These are phyloP conservation scores for Cherax quadricarinatus DNA, from an alignment of 1,140 invertebrate species.

Conservation along the genomic window DNA sequence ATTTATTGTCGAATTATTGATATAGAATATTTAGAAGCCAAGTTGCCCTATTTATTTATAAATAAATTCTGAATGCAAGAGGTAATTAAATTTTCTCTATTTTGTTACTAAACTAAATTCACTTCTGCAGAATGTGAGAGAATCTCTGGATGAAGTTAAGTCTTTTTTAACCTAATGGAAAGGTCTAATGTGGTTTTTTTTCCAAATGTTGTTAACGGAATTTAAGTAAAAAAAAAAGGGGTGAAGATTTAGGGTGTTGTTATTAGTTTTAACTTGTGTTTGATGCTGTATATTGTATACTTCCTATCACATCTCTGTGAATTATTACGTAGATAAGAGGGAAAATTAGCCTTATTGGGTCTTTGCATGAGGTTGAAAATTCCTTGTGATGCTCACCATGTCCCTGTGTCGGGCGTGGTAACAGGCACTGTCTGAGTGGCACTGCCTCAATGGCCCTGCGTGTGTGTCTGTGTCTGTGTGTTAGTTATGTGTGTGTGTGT, in stretches of 20 bases:
- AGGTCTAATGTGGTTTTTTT: neutral
- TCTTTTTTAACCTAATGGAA: neutral
- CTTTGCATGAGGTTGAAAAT: neutral
- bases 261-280: neutral
- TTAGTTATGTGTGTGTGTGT: neutral
- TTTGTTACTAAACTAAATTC: neutral
- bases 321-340: neutral
- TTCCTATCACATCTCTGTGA: neutral
- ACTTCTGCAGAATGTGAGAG: conserved; percentile 3
- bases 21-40: too few species aligned
- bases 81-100: neutral
- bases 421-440: neutral
- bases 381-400: neutral
- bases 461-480: conserved; percentile 21
- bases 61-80: neutral
- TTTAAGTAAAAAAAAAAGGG: neutral
- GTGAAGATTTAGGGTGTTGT: neutral
- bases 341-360: neutral
- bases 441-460: neutral
- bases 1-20: too few species aligned
- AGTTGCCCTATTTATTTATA: neutral
- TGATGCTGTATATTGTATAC: neutral
- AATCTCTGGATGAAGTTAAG: neutral
- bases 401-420: neutral
- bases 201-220: neutral